Evolutionary conservation across 2,888 invertebrate genomes (phyloP).

Genomic region (Drosophila dives): DNA sequence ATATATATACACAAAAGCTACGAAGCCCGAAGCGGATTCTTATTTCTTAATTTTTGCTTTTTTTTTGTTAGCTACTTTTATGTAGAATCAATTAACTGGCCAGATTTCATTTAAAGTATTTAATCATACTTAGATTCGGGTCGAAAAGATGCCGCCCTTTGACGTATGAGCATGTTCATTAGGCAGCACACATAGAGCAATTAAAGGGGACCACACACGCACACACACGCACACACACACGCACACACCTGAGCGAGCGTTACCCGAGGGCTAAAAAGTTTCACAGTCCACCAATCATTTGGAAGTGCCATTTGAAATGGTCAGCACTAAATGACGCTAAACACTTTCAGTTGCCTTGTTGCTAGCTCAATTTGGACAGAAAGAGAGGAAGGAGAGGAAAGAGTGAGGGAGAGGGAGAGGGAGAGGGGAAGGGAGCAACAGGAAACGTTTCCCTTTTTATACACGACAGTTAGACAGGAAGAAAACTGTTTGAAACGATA

Average conservation of each 20-base stretch:
- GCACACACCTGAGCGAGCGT: background rate
- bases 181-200: constrained; percentile 20
- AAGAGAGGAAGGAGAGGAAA: background rate
- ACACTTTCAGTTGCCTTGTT: constrained; percentile 28
- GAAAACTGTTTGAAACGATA: constrained; percentile 34
- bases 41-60: background rate
- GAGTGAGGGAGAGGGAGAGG: background rate
- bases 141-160: constrained; percentile 47
- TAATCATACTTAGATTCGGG: constrained; percentile 50
- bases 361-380: background rate
- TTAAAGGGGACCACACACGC: constrained; percentile 41
- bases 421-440: constrained; percentile 1
- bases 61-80: background rate
- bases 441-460: constrained; percentile 53
- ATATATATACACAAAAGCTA: background rate
- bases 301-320: background rate
- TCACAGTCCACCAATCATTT: constrained; percentile 4
- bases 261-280: constrained; percentile 12
- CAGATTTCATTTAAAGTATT: constrained; percentile 22
- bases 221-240: background rate
- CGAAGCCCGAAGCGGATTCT: background rate
- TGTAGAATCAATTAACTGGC: constrained; percentile 21
- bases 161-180: constrained; percentile 33
- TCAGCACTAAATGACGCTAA: constrained; percentile 5
- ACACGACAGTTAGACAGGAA: constrained; percentile 39